Evolutionary conservation across 2,113 vertebrate species (phyloP).

Genomic region (Chaetorhynchus papuensis): DNA sequence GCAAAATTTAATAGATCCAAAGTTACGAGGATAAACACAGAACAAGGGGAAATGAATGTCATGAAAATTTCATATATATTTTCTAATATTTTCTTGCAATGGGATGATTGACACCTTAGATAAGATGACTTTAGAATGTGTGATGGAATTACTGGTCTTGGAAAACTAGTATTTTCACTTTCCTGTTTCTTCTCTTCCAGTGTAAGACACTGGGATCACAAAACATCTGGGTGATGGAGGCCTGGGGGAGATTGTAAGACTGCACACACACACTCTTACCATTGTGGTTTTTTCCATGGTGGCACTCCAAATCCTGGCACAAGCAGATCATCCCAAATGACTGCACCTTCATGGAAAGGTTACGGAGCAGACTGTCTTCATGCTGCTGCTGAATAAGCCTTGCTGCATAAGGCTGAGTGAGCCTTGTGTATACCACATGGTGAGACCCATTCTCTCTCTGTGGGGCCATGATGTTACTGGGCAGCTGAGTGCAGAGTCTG

Average conservation of each 20-base stretch:
- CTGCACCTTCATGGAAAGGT: not conserved
- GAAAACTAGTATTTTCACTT: not conserved
- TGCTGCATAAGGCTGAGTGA: not conserved
- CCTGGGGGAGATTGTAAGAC: not conserved
- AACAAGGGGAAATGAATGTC: not conserved
- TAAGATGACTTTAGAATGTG: not conserved
- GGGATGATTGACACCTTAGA: not conserved
- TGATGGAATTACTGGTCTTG: not conserved
- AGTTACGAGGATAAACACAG: not conserved
- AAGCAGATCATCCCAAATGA: not conserved
- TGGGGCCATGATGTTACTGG: not conserved
- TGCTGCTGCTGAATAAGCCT: not conserved
- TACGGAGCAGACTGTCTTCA: not conserved
- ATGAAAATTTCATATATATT: not conserved
- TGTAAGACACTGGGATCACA: not conserved
- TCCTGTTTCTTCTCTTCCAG: not conserved
- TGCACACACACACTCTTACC: not conserved
- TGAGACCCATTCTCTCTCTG: not conserved
- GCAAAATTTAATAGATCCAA: not conserved
- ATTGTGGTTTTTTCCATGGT: not conserved
- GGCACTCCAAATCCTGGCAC: not conserved
- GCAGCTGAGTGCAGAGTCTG: not conserved
- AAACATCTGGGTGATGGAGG: not conserved
- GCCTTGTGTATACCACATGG: too few relatives aligned
- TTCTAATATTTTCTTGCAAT: not conserved